Evolutionary conservation across 2,797 vertebrate species (phyloP), one percentile per base, ranked within the genome.

Genomic region (Agapornis canus): DNA sequence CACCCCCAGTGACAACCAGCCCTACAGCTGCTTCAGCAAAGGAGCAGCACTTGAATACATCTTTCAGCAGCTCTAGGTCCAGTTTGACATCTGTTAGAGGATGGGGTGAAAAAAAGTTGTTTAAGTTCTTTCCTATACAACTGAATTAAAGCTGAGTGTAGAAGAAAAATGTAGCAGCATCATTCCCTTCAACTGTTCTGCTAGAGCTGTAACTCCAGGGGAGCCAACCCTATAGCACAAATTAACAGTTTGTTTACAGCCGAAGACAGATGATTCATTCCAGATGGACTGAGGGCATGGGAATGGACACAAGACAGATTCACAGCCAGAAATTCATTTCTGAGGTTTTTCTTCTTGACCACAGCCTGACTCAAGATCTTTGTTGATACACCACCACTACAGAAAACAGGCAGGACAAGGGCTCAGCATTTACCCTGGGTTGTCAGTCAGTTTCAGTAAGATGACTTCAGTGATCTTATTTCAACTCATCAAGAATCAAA

Each of bases 31-130:
- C 51, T 54, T 51, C 39, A 40, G 57, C 27, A 71, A 57, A 73
- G 17, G 17, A 66, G 32, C 12, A 3, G 56, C 29, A 29, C n/a
- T 43, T 63, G 13, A 78, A 32, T 0, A 0, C 3, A 5, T 13
- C 6, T 56, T 56, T 52, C 39, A 3, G 5, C 43, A 43, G 32
- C n/a, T 79, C 57, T 16, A 73, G 40, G 42, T 20, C 0, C 0
- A 49, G 49, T 15, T 15, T 8, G 27, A n/a, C 21, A 57, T 6
- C 12, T 20, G 0, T 10, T 13, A 52, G 35, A 54, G 54, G 40
- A 71, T 1, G 5, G 42, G 20, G 23, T 15, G 35, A 77, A 91
- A 32, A 3, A 14, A 56, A 56, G n/a, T 15, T 15, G 32, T 56
- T 10, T n/a, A 56, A 32, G 21, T 56, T 43, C 16, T 59, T 52